Evolutionary conservation across 2,888 invertebrate species (phyloP).

Genomic region (Cerastis rubricosa): DNA sequence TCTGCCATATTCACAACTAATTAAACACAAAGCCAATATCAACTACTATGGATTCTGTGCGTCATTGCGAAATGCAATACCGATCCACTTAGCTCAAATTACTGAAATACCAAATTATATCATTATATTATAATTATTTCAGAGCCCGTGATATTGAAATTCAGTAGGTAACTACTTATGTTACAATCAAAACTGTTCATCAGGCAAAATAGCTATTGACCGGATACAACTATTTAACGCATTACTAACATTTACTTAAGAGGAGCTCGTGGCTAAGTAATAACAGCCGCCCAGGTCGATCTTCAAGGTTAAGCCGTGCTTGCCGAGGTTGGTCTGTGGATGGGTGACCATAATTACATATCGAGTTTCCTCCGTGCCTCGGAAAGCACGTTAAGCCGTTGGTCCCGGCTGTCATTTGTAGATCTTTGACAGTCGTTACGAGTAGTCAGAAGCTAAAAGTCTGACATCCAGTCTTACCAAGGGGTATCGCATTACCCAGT

Average conservation of each 20-base stretch:
- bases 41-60: conserved; percentile 10
- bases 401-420: no score
- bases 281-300: no score
- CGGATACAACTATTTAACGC: not conserved
- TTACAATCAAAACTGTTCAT: not conserved
- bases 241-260: not conserved
- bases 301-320: no score
- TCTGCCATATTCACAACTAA: not conserved
- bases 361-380: no score
- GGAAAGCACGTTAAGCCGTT: no score
- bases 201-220: not conserved
- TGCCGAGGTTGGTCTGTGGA: no score
- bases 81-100: conserved; percentile 5
- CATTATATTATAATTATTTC: conserved; percentile 23
- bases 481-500: no score
- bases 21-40: conserved; percentile 21
- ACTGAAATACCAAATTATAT: conserved; percentile 13
- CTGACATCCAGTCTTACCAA: no score
- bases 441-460: no score
- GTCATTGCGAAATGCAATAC: conserved; percentile 2
- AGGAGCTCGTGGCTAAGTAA: no score
- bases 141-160: conserved; percentile 43
- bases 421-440: no score
- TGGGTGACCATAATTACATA: no score
- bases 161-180: conserved; percentile 24